phyloP scores from a whole-genome alignment of 2,113 vertebrate genomes.

The Spilogale gracilis region DNA sequence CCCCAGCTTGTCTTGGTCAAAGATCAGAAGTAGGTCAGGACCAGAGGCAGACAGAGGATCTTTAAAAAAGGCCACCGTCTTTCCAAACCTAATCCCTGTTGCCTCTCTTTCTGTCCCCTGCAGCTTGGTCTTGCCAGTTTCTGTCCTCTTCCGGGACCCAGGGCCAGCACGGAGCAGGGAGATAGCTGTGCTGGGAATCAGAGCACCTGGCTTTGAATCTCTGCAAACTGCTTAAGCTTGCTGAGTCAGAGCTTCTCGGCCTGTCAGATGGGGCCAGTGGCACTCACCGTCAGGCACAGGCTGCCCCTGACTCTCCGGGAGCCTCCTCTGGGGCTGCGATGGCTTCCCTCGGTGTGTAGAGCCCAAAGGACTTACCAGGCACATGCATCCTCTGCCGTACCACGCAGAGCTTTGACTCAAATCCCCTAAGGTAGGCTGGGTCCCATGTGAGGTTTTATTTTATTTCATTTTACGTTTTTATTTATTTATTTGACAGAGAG shows the following conservation, averaged over 20 bases:
- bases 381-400: not conserved
- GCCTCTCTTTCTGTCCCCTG: not conserved
- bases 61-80: not conserved
- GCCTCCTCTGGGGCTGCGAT: not conserved
- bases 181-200: not conserved
- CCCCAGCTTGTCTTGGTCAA: not conserved
- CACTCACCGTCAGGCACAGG: not conserved
- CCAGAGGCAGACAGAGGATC: not conserved
- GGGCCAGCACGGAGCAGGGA: not conserved
- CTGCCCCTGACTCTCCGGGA: not conserved
- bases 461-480: not conserved
- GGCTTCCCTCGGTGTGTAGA: not conserved
- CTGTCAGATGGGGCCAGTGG: not conserved
- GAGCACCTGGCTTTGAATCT: not conserved
- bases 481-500: not conserved
- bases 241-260: not conserved
- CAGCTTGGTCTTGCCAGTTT: not conserved
- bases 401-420: not conserved
- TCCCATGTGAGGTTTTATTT: not conserved
- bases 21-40: not conserved
- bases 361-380: not conserved
- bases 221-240: not conserved
- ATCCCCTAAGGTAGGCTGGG: not conserved
- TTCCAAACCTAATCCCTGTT: not conserved
- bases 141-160: not conserved